These are phyloP conservation scores for Dipodomys spectabilis DNA, from an alignment of 2,113 vertebrate genomes.

Conservation along the genomic window DNA sequence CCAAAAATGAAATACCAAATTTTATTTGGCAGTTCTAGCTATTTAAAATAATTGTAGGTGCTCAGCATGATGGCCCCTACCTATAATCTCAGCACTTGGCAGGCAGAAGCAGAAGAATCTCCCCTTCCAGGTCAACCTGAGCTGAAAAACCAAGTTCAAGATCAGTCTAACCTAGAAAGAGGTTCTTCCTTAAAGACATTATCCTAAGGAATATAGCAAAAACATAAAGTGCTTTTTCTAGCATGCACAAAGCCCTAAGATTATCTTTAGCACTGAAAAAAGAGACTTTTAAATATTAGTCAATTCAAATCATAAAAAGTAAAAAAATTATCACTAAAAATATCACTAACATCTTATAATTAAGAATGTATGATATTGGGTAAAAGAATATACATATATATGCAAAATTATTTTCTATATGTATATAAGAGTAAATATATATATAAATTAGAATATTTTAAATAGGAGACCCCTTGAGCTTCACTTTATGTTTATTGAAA, in stretches of 20 bases:
- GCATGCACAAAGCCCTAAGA: background rate
- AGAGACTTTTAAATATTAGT: conserved; percentile 15
- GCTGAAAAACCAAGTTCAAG: background rate
- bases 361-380: background rate
- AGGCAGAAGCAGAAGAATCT: background rate
- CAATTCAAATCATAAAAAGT: background rate
- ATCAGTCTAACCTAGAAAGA: background rate
- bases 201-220: background rate
- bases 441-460: background rate
- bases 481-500: background rate
- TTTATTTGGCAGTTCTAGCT: conserved; percentile 3
- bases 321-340: background rate
- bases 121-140: background rate
- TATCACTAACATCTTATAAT: background rate
- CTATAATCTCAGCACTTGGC: background rate
- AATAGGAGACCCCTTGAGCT: background rate
- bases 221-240: background rate
- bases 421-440: background rate
- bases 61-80: background rate
- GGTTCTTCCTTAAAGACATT: background rate
- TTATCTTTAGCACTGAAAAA: background rate
- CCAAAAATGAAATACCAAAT: background rate
- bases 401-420: background rate
- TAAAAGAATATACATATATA: background rate
- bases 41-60: background rate